Evolutionary conservation across 1,140 invertebrate species (phyloP), one percentile per base, ranked within the genome.

Genomic region (Hirudo medicinalis): DNA sequence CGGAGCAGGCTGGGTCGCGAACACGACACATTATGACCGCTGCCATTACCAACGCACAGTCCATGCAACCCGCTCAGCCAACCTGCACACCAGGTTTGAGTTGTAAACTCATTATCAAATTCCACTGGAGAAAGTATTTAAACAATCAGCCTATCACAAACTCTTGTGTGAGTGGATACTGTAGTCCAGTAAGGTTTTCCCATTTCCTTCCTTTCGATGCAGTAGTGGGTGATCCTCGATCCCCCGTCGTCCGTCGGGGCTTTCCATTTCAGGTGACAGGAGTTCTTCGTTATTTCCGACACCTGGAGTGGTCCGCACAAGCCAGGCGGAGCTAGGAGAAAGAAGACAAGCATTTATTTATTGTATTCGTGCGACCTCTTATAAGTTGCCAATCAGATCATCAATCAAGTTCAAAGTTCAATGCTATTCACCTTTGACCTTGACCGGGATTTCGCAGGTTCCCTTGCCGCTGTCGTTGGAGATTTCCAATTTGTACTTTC

Each of bases 221-320:
- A 88, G 78, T 97, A 98, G 78, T 96, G 91, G 0, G 90, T 93
- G 60, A 97, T 85, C 68, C 86, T 87, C 20, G 91, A 81, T 29
- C 94, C 94, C 63, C 94, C 94, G 81, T 96, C 92, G 77, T 91
- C 90, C 17, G 87, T 86, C 0, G 94, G 94, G 74, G 92, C 90
- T 79, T 89, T 89, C 94, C 94, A 98, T 29, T 49, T 74, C 69
- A 83, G 75, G 78, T 94, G 95, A 78, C 91, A 93, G 15, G 92
- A 90, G 80, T 94, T 92, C 81, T 94, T 95, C 19, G 91, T 95
- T 27, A 98, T 90, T 79, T 98, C 92, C 9, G 88, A 86, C 29
- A 96, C 91, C 82, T 92, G 89, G 0, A 98, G 85, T 0, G 94
- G 94, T 40, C 94, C 94, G 0, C 94, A 94, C 77, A 91, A 89